Percentiles rank a stretch among this genome's conserved stretches.
phyloP scores from a whole-genome alignment of 2,888 invertebrate genomes.

The Byasa hedistus region DNA sequence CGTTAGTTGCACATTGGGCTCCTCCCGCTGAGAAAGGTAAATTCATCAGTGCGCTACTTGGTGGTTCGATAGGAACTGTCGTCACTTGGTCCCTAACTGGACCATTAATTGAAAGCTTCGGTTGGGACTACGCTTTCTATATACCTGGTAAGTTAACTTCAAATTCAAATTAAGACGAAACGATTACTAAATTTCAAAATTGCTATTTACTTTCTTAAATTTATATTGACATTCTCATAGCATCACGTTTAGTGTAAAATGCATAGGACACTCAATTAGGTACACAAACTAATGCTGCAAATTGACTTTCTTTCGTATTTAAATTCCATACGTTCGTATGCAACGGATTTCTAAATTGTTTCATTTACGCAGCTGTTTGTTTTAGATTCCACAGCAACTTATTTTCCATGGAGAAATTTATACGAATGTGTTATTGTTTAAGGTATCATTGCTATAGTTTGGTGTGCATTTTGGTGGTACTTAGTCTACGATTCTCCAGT shows the following conservation, averaged over 20 bases:
- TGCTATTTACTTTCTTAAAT: neutral
- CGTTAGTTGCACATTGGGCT: conserved; percentile 85
- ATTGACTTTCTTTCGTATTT: conserved; percentile 30
- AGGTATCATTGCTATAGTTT: conserved; percentile 76
- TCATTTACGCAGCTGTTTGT: conserved; percentile 12
- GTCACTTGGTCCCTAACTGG: conserved; percentile 85
- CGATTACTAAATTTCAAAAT: neutral
- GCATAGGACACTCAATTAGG: conserved; percentile 14
- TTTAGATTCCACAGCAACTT: conserved; percentile 14
- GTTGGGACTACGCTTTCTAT: conserved; percentile 86
- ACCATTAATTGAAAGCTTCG: conserved; percentile 80
- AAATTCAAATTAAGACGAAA: neutral
- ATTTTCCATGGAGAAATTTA: conserved; percentile 16
- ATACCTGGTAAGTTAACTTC: conserved; percentile 68
- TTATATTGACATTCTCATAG: conserved; percentile 9
- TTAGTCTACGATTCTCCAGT: conserved; percentile 83
- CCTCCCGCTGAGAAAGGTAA: conserved; percentile 86
- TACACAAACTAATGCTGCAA: conserved; percentile 13
- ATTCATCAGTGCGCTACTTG: conserved; percentile 83
- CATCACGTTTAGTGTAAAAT: neutral
- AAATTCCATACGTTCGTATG: conserved; percentile 29
- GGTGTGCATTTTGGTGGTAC: conserved; percentile 80
- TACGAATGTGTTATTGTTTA: conserved; percentile 32
- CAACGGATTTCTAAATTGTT: conserved; percentile 30
- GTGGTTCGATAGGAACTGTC: conserved; percentile 86